Evolutionary conservation across 2,113 vertebrate genomes (phyloP).

Genomic region (Ictidomys tridecemlineatus): DNA sequence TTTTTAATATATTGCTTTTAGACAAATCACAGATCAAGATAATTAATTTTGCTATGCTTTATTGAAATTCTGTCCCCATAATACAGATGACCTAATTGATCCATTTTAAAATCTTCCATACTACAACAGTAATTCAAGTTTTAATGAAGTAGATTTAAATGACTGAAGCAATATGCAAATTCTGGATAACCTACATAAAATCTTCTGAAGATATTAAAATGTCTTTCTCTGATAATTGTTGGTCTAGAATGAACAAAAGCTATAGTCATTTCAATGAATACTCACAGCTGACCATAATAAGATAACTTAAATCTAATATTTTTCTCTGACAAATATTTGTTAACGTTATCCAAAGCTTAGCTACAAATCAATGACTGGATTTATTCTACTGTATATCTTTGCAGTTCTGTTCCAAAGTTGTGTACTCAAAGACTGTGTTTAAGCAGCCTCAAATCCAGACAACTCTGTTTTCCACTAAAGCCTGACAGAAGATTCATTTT

Average conservation of each 20-base stretch:
- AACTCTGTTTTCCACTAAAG: conserved; percentile 36
- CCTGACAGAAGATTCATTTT: conserved; percentile 3
- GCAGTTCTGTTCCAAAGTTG: not conserved
- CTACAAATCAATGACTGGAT: not conserved
- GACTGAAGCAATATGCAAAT: not conserved
- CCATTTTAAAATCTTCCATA: not conserved
- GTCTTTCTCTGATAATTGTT: not conserved
- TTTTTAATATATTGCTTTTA: not conserved
- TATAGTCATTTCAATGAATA: not conserved
- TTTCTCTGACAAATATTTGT: conserved; percentile 37
- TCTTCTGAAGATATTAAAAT: conserved; percentile 46
- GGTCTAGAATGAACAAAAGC: not conserved
- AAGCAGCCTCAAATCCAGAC: not conserved
- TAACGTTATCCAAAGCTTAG: conserved; percentile 1
- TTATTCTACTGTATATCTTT: conserved; percentile 8
- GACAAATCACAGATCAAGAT: not conserved
- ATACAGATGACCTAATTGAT: not conserved
- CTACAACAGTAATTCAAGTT: not conserved
- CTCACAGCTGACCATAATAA: conserved; percentile 21
- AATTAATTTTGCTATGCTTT: not conserved
- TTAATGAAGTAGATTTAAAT: conserved; percentile 28
- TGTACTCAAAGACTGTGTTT: not conserved
- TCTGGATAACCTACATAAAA: not conserved
- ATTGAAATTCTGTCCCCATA: not conserved
- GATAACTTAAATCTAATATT: conserved; percentile 20